These are phyloP conservation scores for Drosophila mojavensis DNA, from an alignment of 1,140 invertebrate species.

Conservation along the genomic window DNA sequence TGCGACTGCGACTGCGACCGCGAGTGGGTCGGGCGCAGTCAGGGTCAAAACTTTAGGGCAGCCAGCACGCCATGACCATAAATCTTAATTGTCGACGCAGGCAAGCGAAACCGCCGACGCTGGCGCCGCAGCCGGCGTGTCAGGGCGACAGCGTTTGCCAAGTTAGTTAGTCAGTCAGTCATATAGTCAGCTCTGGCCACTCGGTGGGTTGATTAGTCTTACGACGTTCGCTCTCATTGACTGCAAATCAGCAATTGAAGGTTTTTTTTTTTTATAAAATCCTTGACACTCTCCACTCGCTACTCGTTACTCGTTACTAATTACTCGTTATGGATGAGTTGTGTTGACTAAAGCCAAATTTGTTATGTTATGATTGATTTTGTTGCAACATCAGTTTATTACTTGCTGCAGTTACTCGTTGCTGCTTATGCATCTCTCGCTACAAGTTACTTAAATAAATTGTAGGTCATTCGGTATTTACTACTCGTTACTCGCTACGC, in stretches of 20 bases:
- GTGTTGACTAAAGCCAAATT: too few relatives aligned
- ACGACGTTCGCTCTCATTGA: slow-evolving; percentile 11
- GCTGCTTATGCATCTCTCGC: neutral
- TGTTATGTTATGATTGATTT: too few relatives aligned
- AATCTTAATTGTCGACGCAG: slow-evolving; percentile 78
- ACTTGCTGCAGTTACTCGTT: neutral
- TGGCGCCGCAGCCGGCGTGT: slow-evolving; percentile 31
- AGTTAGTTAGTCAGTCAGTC: slow-evolving; percentile 25
- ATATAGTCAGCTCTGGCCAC: slow-evolving; percentile 10
- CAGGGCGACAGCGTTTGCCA: slow-evolving; percentile 31
- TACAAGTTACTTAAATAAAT: too few relatives aligned
- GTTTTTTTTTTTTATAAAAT: neutral
- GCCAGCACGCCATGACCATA: slow-evolving; percentile 74
- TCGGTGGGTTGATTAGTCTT: slow-evolving; percentile 2
- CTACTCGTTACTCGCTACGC: slow-evolving; percentile 11
- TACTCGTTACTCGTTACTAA: neutral
- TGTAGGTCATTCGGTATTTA: neutral
- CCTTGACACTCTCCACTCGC: too few relatives aligned
- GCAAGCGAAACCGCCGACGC: slow-evolving; percentile 64
- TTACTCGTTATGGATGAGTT: neutral
- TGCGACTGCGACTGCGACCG: slow-evolving; percentile 5
- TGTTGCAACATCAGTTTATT: too few relatives aligned
- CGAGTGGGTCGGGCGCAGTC: slow-evolving; percentile 11
- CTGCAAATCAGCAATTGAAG: neutral
- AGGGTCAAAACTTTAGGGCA: slow-evolving; percentile 52